Evolutionary conservation across 1,140 invertebrate genomes (phyloP).

Genomic region (Battus philenor): DNA sequence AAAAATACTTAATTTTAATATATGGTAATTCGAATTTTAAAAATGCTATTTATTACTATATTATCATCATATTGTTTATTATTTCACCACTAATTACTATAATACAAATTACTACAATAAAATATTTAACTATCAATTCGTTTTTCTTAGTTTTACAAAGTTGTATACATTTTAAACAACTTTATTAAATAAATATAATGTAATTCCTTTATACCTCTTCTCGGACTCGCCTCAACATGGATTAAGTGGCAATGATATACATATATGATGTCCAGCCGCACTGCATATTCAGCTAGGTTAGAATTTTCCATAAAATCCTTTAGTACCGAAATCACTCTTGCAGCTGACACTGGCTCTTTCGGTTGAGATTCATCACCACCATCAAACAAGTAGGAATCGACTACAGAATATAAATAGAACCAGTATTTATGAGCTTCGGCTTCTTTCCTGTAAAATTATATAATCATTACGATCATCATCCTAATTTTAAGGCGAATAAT

Average conservation of each 20-base stretch:
- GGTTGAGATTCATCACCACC: slow-evolving; percentile 9
- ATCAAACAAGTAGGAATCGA: slow-evolving; percentile 70
- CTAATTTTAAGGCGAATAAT: too few species aligned
- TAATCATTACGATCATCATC: slow-evolving; percentile 1
- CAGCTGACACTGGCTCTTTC: slow-evolving; percentile 20
- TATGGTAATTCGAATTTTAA: too few species aligned
- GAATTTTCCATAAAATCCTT: slow-evolving; percentile 91
- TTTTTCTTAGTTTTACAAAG: too few species aligned
- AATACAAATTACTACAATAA: too few species aligned
- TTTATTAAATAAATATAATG: too few species aligned
- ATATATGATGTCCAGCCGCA: slow-evolving; percentile 86
- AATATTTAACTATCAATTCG: too few species aligned
- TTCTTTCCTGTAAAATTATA: slow-evolving; percentile 72
- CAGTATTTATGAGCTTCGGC: slow-evolving; percentile 88
- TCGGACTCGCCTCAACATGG: slow-evolving; percentile 65
- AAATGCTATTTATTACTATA: too few species aligned
- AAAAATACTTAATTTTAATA: too few species aligned
- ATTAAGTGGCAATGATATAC: slow-evolving; percentile 86
- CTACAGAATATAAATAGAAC: slow-evolving; percentile 89
- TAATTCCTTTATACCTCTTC: too few species aligned
- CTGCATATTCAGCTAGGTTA: slow-evolving; percentile 88
- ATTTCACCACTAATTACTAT: too few species aligned
- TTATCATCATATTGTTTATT: too few species aligned
- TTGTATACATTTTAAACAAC: too few species aligned
- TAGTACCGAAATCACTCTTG: slow-evolving; percentile 77